A percentile compares a stretch with the other conserved stretches of the same genome.
Conservation (phyloP, 2,797 vertebrate species). For the Agapornis canus region DNA sequence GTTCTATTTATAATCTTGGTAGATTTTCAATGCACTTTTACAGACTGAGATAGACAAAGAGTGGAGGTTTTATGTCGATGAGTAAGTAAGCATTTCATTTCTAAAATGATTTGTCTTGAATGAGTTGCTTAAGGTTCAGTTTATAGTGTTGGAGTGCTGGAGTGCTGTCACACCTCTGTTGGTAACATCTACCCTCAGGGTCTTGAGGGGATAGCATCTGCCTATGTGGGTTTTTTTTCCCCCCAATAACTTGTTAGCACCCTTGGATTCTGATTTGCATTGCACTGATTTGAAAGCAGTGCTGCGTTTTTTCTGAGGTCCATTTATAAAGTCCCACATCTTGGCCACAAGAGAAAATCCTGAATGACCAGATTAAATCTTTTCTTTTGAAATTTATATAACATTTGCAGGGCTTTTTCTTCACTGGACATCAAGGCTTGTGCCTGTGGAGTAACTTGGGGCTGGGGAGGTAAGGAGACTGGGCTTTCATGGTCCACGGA, state of each 20-base stretch:
- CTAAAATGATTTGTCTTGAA: constrained; percentile 32
- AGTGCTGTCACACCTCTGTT: background rate
- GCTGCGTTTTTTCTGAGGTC: background rate
- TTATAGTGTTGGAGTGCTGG: background rate
- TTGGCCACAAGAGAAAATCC: background rate
- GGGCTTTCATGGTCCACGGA: background rate
- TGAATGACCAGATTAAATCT: background rate
- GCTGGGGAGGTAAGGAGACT: background rate
- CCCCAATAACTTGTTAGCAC: background rate
- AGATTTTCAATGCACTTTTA: constrained; percentile 33
- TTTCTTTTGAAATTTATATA: background rate
- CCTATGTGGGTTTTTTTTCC: background rate
- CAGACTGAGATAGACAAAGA: constrained; percentile 33
- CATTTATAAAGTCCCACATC: rapidly evolving
- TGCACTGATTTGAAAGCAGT: background rate
- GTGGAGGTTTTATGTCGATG: background rate
- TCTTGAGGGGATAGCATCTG: background rate
- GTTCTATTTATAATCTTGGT: constrained; percentile 43
- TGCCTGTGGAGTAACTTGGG: background rate
- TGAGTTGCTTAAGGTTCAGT: constrained; percentile 38
- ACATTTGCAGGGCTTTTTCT: background rate
- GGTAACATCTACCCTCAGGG: background rate
- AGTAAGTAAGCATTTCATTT: background rate
- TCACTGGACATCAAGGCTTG: background rate
- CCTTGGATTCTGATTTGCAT: background rate